Percentiles rank a stretch among this genome's conserved stretches.
These are phyloP conservation scores for Diadema setosum DNA, from an alignment of 35 echinoderm and acorn worm genomes.

Conservation along the genomic window DNA sequence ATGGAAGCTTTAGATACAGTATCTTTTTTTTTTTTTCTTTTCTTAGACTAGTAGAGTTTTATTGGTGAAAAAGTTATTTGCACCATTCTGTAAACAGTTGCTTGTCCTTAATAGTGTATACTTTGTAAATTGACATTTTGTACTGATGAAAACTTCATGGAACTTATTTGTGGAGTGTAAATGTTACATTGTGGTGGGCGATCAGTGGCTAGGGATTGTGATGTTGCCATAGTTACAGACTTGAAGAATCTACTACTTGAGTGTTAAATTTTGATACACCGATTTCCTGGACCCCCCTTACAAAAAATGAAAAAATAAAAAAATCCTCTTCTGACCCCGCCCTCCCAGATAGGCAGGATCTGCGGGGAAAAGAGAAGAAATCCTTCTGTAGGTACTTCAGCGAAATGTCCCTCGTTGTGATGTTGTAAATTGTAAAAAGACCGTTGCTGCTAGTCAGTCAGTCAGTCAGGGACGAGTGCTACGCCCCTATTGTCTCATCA, in stretches of 20 bases:
- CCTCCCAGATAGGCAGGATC: too few species aligned
- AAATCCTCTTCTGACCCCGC: too few species aligned
- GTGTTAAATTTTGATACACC: neutral
- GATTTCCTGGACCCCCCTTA: neutral
- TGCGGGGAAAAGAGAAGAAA: too few species aligned
- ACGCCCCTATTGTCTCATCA: too few species aligned
- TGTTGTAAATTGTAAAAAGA: too few species aligned
- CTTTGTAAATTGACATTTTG: neutral
- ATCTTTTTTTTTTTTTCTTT: neutral
- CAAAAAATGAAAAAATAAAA: too few species aligned
- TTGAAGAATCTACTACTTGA: neutral
- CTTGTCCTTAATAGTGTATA: neutral
- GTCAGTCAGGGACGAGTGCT: too few species aligned
- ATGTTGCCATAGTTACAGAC: neutral
- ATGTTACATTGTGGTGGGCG: neutral
- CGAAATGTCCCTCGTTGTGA: too few species aligned
- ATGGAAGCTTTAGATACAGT: conserved; percentile 5
- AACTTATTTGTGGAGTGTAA: neutral
- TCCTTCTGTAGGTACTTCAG: too few species aligned
- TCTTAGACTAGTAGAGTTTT: neutral
- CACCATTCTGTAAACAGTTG: neutral
- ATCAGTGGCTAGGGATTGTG: neutral
- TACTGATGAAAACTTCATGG: neutral
- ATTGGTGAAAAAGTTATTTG: neutral
- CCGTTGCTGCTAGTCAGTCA: too few species aligned